Conservation (phyloP, 2,888 invertebrate species). For the Willowsia nigromaculata region DNA sequence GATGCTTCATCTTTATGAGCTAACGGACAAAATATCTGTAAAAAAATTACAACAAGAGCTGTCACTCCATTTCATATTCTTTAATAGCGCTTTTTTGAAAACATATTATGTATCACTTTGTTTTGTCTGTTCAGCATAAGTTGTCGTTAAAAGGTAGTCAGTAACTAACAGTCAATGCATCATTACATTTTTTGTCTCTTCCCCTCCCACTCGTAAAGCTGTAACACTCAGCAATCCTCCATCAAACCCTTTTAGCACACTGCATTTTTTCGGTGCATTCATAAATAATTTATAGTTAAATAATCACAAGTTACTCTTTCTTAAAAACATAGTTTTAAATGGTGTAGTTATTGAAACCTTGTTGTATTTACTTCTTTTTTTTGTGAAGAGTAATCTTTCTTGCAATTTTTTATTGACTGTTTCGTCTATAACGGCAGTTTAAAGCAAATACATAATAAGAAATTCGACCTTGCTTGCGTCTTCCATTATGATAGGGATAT, state of each 20-base stretch:
- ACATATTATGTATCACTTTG: not conserved
- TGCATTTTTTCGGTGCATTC: not conserved
- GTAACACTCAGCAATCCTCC: not conserved
- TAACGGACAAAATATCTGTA: not conserved
- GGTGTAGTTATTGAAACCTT: not conserved
- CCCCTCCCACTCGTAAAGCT: conserved; percentile 41
- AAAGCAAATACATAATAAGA: not conserved
- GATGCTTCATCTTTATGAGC: not conserved
- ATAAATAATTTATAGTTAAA: not conserved
- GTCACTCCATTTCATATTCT: too few species aligned
- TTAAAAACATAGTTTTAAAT: not conserved
- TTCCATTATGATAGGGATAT: too few species aligned
- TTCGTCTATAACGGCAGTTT: conserved; percentile 32
- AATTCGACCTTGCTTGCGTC: conserved; percentile 21
- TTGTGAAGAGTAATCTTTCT: too few species aligned
- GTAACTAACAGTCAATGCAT: not conserved
- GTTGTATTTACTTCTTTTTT: not conserved
- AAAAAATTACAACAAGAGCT: too few species aligned
- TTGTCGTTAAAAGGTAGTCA: not conserved
- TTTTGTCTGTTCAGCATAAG: not conserved
- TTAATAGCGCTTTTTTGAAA: not conserved
- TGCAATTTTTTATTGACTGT: conserved; percentile 16
- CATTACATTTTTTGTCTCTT: not conserved
- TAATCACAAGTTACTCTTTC: not conserved
- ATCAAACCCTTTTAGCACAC: not conserved